phyloP scores from a whole-genome alignment of 2,888 invertebrate genomes.

The Stenchaetothrips biformis region DNA sequence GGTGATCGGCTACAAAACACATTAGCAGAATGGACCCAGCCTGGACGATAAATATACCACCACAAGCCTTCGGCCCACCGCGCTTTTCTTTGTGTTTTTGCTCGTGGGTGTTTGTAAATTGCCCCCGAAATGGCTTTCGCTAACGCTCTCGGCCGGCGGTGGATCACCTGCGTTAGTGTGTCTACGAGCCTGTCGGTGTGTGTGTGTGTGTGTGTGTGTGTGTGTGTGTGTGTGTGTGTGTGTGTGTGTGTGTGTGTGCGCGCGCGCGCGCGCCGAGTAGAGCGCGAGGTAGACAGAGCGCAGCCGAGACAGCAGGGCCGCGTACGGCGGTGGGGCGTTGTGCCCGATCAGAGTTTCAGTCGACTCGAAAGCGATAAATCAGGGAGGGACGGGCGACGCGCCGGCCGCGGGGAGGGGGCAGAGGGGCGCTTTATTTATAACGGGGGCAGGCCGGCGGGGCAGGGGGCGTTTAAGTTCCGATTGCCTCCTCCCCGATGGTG shows the following conservation, averaged over 20 bases:
- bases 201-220: too few species aligned
- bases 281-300: too few species aligned
- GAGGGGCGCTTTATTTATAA: not conserved
- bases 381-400: not conserved
- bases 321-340: not conserved
- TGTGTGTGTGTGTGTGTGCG: not conserved
- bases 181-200: not conserved
- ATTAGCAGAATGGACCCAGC: too few species aligned
- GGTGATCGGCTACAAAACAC: too few species aligned
- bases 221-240: not conserved
- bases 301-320: not conserved
- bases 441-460: not conserved
- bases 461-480: constrained; percentile 9
- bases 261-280: too few species aligned
- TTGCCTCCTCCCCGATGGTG: not conserved
- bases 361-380: not conserved
- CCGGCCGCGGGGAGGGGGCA: not conserved
- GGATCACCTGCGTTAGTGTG: not conserved
- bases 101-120: not conserved
- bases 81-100: not conserved
- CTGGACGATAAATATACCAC: not conserved
- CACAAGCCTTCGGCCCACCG: not conserved
- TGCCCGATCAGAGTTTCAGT: not conserved
- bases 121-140: not conserved
- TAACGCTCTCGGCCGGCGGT: too few species aligned